phyloP scores from a whole-genome alignment of 1,140 invertebrate genomes.

The Maniola jurtina region DNA sequence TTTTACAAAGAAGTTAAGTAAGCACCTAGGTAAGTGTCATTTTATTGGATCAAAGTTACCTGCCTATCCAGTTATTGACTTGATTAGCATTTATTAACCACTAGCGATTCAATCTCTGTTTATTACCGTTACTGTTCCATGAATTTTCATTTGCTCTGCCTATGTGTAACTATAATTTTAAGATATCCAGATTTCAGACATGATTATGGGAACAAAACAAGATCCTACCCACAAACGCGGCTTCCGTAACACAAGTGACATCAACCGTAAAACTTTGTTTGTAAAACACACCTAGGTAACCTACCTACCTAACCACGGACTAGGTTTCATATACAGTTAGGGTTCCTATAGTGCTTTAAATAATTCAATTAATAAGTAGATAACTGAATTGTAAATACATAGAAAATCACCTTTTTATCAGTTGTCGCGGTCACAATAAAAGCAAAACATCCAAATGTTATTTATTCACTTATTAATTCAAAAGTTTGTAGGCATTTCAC shows the following conservation, averaged over 20 bases:
- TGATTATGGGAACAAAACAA: background rate
- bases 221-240: background rate
- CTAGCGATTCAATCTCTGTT: too few relatives aligned
- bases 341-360: background rate
- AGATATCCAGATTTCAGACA: background rate
- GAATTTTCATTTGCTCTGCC: background rate
- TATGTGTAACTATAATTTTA: background rate
- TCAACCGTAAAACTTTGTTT: background rate
- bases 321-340: too few relatives aligned
- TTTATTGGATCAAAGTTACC: too few relatives aligned
- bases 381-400: background rate
- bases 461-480: conserved; percentile 17
- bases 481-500: conserved; percentile 17
- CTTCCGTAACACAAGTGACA: background rate
- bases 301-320: too few relatives aligned
- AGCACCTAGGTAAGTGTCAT: too few relatives aligned
- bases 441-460: conserved; percentile 13
- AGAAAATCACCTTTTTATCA: conserved; percentile 10
- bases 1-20: too few relatives aligned
- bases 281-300: background rate
- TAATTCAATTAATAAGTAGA: background rate
- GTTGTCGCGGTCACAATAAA: background rate
- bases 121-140: too few relatives aligned
- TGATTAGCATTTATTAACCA: too few relatives aligned
- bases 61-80: too few relatives aligned